phyloP scores from a whole-genome alignment of 2,797 vertebrate genomes.

The Molothrus ater region DNA sequence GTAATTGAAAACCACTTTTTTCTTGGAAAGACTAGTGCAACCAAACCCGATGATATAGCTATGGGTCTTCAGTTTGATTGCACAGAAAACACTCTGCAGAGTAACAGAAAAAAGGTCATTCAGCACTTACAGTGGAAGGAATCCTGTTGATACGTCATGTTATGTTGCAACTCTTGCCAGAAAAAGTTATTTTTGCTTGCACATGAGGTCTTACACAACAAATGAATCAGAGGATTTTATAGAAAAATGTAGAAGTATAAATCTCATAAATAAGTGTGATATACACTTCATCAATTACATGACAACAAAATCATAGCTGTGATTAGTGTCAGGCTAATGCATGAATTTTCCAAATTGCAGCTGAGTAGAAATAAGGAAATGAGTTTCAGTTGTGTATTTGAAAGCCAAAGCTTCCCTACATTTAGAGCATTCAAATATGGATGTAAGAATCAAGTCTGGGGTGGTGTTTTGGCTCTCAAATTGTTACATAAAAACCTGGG shows the following conservation, averaged over 20 bases:
- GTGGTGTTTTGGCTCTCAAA: neutral
- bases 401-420: neutral
- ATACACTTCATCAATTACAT: neutral
- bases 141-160: neutral
- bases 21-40: neutral
- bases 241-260: neutral
- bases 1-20: neutral
- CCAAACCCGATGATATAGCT: neutral
- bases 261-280: neutral
- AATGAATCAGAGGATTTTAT: neutral
- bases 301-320: neutral
- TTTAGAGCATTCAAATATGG: neutral
- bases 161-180: neutral
- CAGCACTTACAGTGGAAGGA: neutral
- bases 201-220: neutral
- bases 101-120: neutral
- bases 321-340: neutral
- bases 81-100: neutral
- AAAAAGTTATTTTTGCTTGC: neutral
- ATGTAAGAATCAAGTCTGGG: neutral
- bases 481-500: neutral
- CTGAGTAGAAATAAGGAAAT: neutral
- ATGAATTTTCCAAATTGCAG: neutral
- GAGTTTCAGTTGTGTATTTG: neutral
- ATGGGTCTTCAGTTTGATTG: neutral